These are phyloP conservation scores for Unio delphinus DNA, from an alignment of 2,888 invertebrate genomes.

Conservation along the genomic window DNA sequence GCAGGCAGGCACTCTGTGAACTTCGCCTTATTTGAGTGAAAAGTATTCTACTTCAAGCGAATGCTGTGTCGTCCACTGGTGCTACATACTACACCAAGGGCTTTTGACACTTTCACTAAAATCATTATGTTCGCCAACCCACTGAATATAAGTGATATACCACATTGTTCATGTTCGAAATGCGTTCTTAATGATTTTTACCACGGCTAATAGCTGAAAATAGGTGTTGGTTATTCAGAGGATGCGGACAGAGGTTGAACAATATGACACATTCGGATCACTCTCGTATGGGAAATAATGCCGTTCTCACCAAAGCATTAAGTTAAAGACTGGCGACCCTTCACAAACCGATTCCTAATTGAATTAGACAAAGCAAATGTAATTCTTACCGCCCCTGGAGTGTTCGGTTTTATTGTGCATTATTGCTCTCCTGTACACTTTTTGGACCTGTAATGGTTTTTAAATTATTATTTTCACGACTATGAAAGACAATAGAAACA, in stretches of 20 bases:
- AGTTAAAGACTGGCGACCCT: no score
- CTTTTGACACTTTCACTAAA: conserved; percentile 31
- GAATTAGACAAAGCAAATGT: background rate
- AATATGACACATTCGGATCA: no score
- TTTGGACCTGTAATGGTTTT: conserved; percentile 28
- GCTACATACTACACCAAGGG: conserved; percentile 25
- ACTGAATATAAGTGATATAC: conserved; percentile 28
- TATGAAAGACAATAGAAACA: conserved; percentile 29
- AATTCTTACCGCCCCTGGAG: background rate
- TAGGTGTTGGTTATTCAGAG: no score
- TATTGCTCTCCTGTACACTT: conserved; percentile 11
- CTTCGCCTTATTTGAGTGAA: no score
- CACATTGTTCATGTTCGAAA: conserved; percentile 27
- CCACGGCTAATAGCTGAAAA: background rate
- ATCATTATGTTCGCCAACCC: conserved; percentile 16
- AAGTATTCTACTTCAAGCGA: no score
- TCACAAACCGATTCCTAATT: background rate
- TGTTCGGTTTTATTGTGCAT: conserved; percentile 1
- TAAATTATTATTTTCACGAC: conserved; percentile 35
- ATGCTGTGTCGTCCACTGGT: conserved; percentile 6
- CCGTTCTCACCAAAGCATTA: no score
- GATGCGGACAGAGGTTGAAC: no score
- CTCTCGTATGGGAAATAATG: no score
- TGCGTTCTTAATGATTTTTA: conserved; percentile 16
- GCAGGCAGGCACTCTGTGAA: no score